Evolutionary conservation across 2,113 vertebrate species (phyloP).

Genomic region (Pica pica): DNA sequence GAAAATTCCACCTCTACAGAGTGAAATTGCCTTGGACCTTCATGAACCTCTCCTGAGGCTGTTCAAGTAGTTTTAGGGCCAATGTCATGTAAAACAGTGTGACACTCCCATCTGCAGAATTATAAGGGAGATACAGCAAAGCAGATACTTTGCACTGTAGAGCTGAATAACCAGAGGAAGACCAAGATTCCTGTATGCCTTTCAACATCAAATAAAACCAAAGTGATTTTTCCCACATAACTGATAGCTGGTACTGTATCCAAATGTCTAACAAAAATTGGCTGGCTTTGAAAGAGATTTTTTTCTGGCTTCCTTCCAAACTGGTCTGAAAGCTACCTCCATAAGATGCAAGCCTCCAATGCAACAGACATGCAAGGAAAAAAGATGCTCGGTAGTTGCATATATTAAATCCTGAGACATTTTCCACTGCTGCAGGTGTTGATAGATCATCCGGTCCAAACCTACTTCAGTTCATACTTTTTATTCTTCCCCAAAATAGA

Average conservation of each 20-base stretch:
- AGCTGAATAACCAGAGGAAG: not conserved
- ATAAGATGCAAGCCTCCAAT: not conserved
- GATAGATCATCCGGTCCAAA: not conserved
- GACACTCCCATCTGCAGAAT: not conserved
- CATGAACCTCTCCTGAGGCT: not conserved
- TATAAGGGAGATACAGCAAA: not conserved
- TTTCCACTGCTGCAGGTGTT: not conserved
- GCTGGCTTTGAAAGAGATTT: not conserved
- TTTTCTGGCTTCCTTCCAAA: not conserved
- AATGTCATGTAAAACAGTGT: not conserved
- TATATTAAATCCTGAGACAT: not conserved
- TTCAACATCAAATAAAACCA: not conserved
- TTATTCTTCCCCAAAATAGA: not conserved
- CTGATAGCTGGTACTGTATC: not conserved
- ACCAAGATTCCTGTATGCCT: not conserved
- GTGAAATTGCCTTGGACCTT: not conserved
- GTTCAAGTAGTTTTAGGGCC: not conserved
- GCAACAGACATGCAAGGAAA: not conserved
- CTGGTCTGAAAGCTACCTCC: not conserved
- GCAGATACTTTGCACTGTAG: not conserved
- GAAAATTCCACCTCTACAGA: not conserved
- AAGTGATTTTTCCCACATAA: not conserved
- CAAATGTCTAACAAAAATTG: not conserved
- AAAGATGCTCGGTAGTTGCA: not conserved
- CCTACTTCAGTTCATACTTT: not conserved